A percentile compares a stretch with the other conserved stretches of the same genome.
Conservation (phyloP, 2,888 invertebrate species). For the Schrankia costaestrigalis region DNA sequence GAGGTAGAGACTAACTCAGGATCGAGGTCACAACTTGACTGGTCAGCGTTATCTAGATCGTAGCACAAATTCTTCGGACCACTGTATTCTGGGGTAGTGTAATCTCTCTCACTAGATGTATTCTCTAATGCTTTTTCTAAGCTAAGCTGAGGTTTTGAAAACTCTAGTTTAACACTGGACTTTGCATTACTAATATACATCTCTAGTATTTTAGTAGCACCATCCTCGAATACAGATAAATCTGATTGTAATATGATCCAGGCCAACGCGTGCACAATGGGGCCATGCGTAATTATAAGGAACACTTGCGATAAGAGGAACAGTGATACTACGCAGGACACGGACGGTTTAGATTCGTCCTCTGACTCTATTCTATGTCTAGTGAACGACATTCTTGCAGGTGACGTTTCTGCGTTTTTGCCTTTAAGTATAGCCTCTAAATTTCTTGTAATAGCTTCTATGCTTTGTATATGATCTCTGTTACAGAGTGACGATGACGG, state of each 20-base stretch:
- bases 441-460: conserved; percentile 83
- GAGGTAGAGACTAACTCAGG: conserved; percentile 74
- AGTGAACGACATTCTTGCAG: conserved; percentile 55
- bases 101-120: conserved; percentile 67
- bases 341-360: conserved; percentile 84
- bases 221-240: conserved; percentile 84
- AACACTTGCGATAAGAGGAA: conserved; percentile 97
- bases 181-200: conserved; percentile 82
- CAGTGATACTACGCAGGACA: conserved; percentile 94
- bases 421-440: conserved; percentile 83
- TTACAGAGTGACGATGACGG: conserved; percentile 61
- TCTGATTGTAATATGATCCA: conserved; percentile 95
- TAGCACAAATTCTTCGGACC: conserved; percentile 63
- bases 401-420: conserved; percentile 77
- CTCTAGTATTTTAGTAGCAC: conserved; percentile 84
- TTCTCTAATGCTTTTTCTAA: conserved; percentile 87
- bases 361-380: conserved; percentile 70
- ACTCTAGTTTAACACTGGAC: conserved; percentile 80
- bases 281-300: conserved; percentile 94
- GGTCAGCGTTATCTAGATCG: conserved; percentile 60
- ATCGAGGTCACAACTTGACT: conserved; percentile 75
- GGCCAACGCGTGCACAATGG: conserved; percentile 93
- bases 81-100: conserved; percentile 67
- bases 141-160: conserved; percentile 86
- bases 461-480: conserved; percentile 70